Conservation (phyloP, 2,113 vertebrate species). For the Zosterops pallidus region DNA sequence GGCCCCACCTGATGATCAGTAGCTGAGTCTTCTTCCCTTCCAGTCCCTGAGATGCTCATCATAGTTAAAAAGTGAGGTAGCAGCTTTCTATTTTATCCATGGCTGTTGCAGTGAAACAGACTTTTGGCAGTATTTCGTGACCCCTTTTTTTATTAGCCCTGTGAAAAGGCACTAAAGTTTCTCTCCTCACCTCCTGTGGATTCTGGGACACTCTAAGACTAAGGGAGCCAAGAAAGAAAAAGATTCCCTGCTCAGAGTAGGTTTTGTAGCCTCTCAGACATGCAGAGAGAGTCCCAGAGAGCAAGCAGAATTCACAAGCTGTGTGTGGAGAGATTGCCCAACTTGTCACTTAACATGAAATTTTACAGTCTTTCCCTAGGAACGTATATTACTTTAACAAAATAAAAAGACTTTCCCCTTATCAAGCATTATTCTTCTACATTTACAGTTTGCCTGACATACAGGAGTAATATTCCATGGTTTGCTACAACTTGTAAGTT, state of each 20-base stretch:
- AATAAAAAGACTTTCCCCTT: constrained; percentile 71
- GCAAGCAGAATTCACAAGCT: constrained; percentile 38
- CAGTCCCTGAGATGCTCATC: neutral
- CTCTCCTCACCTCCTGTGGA: neutral
- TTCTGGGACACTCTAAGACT: neutral
- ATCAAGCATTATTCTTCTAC: constrained; percentile 74
- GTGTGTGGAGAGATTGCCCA: constrained; percentile 26
- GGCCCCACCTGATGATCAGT: neutral
- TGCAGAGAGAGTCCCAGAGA: neutral
- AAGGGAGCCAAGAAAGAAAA: constrained; percentile 13
- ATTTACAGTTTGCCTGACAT: constrained; percentile 70
- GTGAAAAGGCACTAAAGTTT: constrained; percentile 10
- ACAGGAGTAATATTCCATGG: constrained; percentile 73
- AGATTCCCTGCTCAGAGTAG: neutral
- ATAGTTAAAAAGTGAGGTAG: neutral
- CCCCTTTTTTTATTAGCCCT: neutral
- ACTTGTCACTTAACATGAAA: constrained; percentile 53
- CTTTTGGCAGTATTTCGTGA: neutral
- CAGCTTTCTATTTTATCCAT: neutral
- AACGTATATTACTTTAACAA: constrained; percentile 70
- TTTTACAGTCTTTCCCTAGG: constrained; percentile 68
- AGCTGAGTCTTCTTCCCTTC: neutral
- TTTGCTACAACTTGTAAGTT: constrained; percentile 75
- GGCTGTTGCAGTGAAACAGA: neutral
- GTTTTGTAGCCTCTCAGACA: constrained; percentile 17